These are phyloP conservation scores for Antheraea pernyi DNA, from an alignment of 1,140 invertebrate species.

Conservation along the genomic window DNA sequence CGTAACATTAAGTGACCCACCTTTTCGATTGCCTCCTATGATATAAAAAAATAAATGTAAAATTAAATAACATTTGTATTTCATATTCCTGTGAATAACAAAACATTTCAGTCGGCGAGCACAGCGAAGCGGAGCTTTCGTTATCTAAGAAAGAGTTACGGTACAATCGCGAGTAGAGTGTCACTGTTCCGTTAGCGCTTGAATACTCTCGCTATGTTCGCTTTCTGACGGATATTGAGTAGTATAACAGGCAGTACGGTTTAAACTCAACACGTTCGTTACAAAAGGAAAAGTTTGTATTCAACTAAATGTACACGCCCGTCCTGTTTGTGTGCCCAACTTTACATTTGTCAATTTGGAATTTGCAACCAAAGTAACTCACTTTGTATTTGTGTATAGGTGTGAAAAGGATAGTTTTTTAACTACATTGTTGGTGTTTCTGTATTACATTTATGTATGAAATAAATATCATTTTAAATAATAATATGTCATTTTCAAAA, in stretches of 20 bases:
- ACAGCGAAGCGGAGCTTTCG: constrained; percentile 33
- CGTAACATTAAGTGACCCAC: too few species aligned
- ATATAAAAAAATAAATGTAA: too few species aligned
- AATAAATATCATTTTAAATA: too few species aligned
- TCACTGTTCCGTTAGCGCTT: constrained; percentile 22
- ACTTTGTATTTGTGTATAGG: not conserved
- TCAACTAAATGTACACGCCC: constrained; percentile 46
- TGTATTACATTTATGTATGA: too few species aligned
- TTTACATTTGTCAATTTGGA: constrained; percentile 30
- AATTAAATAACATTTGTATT: constrained; percentile 39
- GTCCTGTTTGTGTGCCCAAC: constrained; percentile 36
- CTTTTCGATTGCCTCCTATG: too few species aligned
- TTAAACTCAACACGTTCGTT: constrained; percentile 55
- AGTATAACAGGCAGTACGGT: constrained; percentile 30
- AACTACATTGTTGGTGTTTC: too few species aligned
- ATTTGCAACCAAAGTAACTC: constrained; percentile 6
- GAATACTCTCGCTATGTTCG: constrained; percentile 43
- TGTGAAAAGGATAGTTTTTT: too few species aligned
- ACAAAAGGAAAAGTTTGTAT: constrained; percentile 58
- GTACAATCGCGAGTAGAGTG: constrained; percentile 27
- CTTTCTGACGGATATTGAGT: constrained; percentile 51
- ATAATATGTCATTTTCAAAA: too few species aligned
- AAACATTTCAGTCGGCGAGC: constrained; percentile 34
- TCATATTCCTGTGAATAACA: constrained; percentile 25
- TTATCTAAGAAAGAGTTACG: constrained; percentile 33